A percentile compares a stretch with the other conserved stretches of the same genome.
Conservation (phyloP, 2,888 invertebrate genomes). For the Caenorhabditis sp. region DNA sequence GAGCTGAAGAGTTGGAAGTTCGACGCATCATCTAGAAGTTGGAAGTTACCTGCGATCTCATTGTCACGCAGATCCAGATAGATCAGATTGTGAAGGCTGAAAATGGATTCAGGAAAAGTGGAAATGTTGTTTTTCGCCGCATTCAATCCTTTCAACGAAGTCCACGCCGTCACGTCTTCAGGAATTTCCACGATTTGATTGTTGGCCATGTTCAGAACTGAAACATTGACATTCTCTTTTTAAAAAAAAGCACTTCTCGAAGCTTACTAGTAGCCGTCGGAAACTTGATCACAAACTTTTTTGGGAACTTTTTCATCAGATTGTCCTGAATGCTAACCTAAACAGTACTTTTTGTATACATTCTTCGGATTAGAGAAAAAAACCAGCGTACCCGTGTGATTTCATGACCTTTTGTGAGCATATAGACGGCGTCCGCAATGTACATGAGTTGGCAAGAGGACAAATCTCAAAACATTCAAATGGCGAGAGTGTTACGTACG, state of each 20-base stretch:
- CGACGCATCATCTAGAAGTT: not conserved
- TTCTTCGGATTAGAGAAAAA: not conserved
- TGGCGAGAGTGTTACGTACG: not conserved
- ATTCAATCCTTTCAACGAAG: slow-evolving; percentile 67
- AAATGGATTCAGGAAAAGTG: slow-evolving; percentile 65
- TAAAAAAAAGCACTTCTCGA: not conserved
- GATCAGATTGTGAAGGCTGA: slow-evolving; percentile 56
- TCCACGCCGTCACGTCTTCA: slow-evolving; percentile 68
- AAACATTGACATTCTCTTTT: not conserved
- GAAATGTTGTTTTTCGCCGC: slow-evolving; percentile 66
- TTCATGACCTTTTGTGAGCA: slow-evolving; percentile 70
- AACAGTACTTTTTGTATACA: too few relatives aligned
- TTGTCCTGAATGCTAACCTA: slow-evolving; percentile 67
- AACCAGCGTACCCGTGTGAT: slow-evolving; percentile 44
- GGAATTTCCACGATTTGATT: slow-evolving; percentile 71
- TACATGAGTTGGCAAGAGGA: slow-evolving; percentile 74
- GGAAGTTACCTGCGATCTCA: slow-evolving; percentile 59
- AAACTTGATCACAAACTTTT: slow-evolving; percentile 70
- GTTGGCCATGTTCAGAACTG: slow-evolving; percentile 73
- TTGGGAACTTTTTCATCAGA: slow-evolving; percentile 73
- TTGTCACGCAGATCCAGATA: slow-evolving; percentile 70
- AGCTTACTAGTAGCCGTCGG: slow-evolving; percentile 67
- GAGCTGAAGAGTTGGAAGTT: slow-evolving; percentile 39
- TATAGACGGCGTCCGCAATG: slow-evolving; percentile 75
- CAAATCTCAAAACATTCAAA: slow-evolving; percentile 72